Base-by-base conservation (phyloP, 2,888 invertebrate genomes). In the Frankliniella fusca region DNA sequence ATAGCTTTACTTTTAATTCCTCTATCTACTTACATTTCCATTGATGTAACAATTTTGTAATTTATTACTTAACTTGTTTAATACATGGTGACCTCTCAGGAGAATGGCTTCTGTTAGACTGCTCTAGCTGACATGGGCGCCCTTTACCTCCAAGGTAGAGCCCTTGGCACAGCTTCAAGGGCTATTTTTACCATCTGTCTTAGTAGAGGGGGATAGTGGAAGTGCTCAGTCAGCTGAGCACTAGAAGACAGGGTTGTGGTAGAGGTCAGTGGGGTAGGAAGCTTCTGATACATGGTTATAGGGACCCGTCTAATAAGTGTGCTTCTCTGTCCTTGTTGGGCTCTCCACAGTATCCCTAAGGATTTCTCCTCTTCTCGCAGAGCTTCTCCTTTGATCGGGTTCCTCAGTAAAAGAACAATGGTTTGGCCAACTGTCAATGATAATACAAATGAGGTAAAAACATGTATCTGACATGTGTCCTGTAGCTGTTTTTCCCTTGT, bases 361-460 rank as follows among this genome's bases (percentile, higher is more conserved):
- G 70, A 76, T 23, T 27, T 76, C 70, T 50, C 38, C 23, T 81
- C 61, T 49, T 81, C 50, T 48, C 23, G 38, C 80, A 81, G 81
- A 61, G 81, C 50, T n/a, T 28, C 28, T 28, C 50, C 50, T 81
- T 61, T 81, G 50, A 50, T 12, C 70, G 99, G 80, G 82, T 80
- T 82, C 80, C 80, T 80, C 54, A 79, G 54, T 80, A 82, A 80
- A 80, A 82, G 82, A 80, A 82, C 79, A 82, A 82, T 82, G 82
- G 82, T 82, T 79, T 82, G 82, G 82, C 82, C 82, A 54, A 80
- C 82, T 20, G 20, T 54, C 28, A 61, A 82, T 80, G 82, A 82
- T 80, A 76, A 76, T 7, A 76, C 70, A 23, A 12, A 76, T 76
- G 70, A 76, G 70, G 70, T 76, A 76, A 76, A 76, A 27, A 76